Evolutionary conservation across 1,140 invertebrate species (phyloP), one percentile per base, ranked within the genome.

Genomic region (Ceratina calcarata): DNA sequence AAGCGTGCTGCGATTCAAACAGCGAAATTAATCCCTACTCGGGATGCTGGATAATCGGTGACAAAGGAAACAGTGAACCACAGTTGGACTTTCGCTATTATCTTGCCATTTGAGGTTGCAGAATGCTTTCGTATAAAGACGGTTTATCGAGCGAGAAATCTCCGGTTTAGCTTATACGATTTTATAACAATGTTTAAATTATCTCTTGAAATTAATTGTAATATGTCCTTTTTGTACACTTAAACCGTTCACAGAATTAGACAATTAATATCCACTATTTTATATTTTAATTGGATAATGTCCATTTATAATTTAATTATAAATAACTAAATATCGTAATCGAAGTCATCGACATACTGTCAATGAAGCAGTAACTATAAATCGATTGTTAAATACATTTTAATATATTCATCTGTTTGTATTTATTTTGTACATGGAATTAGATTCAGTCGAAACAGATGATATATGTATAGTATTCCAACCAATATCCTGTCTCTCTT

Each of bases 1-100:
- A 71, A 62, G 58, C 45, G 32, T 53, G 49, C 58, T 55, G n/a
- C 49, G 67, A 45, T 71, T 64, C 75, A 76, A 76, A 53, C 55
- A 55, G n/a, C 74, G 74, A 69, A 76, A 76, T 76, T 76, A 76
- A 76, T 76, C 74, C 65, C 37, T 68, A 13, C 22, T 16, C 13
- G 16, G 60, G 65, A 76, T n/a, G 65, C 18, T n/a, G 51, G 16
- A 8, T 7, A 45, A 12, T 45, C 15, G 55, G 65, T 49, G 20
- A 76, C 53, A 76, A 76, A 76, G 60, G 27, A 22, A 73, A 49
- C 37, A 62, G 61, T 20, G 20, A 58, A 18, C 8, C 12, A n/a
- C 55, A 57, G 13, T 24, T 10, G 53, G 10, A 24, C 66, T 45
- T 45, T 45, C 37, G 37, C 37, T 45, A 45, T 51, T 16, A 7